Evolutionary conservation across 2,797 vertebrate genomes (phyloP), one percentile per base, ranked within the genome.

Genomic region (Spondyliosoma cantharus): DNA sequence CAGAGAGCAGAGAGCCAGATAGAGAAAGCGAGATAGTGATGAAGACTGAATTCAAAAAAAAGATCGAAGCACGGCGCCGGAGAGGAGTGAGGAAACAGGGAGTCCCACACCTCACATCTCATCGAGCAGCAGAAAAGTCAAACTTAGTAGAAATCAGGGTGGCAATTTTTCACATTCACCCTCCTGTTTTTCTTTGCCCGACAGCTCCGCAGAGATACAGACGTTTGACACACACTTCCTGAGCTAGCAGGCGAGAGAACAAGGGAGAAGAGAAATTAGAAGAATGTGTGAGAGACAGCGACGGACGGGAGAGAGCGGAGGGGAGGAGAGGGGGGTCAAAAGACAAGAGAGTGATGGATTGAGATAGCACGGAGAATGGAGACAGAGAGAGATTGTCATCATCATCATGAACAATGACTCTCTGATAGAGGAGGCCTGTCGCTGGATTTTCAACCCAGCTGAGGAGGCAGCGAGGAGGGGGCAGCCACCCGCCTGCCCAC

Each of bases 391-490:
- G 87, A 86, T 81, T 88, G 86, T 89, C 89, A 85, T 91, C 88
- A 86, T 85, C 87, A 71, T 84, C 64, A 45, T 75, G 89, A 93
- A 92, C 91, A 93, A 93, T 85, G 89, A 86, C 72, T 77, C 83
- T 84, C 83, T 90, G 85, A 91, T 80, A 62, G 86, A 82, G 65
- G 74, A 82, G 84, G 87, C 77, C 86, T 74, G 80, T 82, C 24
- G 73, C 83, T 86, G 81, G 79, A 74, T 89, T 88, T 86, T 69
- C 78, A 83, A 53, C 74, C 83, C 88, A 86, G 84, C 82, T 83
- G 88, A 87, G 79, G 67, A 85, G 64, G 71, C 72, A 76, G 48
- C 3, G 8, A 19, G 75, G 60, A 64, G 69, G 42, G 25, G 78
- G 43, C 3, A 60, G 64, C 60, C 29, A 27, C 72, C 80, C 7